Evolutionary conservation across 1,140 invertebrate species (phyloP), one percentile per base, ranked within the genome.

Genomic region (Acromyrmex heyeri): DNA sequence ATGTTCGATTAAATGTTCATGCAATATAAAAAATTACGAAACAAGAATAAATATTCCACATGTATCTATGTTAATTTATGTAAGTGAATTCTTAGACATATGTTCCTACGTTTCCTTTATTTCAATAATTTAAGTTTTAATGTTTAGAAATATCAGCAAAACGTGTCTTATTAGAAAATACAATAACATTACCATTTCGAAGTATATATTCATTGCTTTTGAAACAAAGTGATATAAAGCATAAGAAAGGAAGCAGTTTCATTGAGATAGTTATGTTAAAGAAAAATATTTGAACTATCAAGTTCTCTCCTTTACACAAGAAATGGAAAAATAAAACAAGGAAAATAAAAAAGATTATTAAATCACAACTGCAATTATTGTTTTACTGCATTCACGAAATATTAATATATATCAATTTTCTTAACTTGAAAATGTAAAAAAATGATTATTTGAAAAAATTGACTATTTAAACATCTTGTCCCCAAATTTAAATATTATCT

Each of bases 271-370:
- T 50, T 69, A 16, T 14, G 38, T 27, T 27, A 14, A 69, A 69
- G 38, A 50, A 69, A 69, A 69, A 50, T 50, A 69, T 69, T 69
- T 48, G n/a, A 21, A 21, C 30, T n/a, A 21, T n/a, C 34, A 24
- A 69, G 65, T 24, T 48, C 14, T 8, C 14, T 5, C 14, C 0
- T 12, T 24, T 2, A 27, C 24, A 4, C 24, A 18, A 24, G 6
- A 69, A 48, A 21, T 67, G n/a, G 18, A 14, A 34, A 67, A 67
- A 14, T 21, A 48, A 6, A 50, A 50, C 21, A 24, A 69, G 6
- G 18, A 65, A 34, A 44, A 44, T 48, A 6, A 69, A 48, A 21
- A 0, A 50, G 2, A 69, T 10, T 69, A 27, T 69, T 8, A 24
- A 69, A 48, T 69, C 24, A 67, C 21, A 12, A 14, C 48, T 69